Evolutionary conservation across 2,797 vertebrate genomes (phyloP).

Genomic region (Tapera naevia): DNA sequence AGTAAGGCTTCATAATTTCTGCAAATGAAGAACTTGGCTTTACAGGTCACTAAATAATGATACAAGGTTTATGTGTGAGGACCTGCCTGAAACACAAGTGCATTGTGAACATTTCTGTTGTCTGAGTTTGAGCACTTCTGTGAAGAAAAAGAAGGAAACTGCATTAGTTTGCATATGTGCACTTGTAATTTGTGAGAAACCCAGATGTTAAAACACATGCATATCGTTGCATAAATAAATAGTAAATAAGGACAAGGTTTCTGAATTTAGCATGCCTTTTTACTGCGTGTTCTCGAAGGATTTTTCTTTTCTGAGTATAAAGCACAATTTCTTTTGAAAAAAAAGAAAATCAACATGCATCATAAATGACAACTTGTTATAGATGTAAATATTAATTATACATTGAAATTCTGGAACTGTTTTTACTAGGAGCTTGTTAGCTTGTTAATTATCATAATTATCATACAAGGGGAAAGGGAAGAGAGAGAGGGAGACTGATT

Average conservation of each 20-base stretch:
- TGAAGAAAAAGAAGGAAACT: background rate
- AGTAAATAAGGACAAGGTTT: slow-evolving; percentile 16
- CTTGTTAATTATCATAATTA: slow-evolving; percentile 77
- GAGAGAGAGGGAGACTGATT: slow-evolving; percentile 67
- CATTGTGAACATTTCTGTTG: background rate
- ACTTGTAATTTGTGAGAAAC: background rate
- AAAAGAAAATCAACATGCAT: slow-evolving; percentile 50
- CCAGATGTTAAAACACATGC: slow-evolving; percentile 17
- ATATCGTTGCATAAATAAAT: slow-evolving; percentile 34
- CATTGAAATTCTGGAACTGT: slow-evolving; percentile 74
- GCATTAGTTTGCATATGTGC: background rate
- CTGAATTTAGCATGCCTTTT: slow-evolving; percentile 37
- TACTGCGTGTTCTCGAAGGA: background rate
- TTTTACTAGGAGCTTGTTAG: slow-evolving; percentile 75
- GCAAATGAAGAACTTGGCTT: background rate
- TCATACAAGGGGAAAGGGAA: slow-evolving; percentile 70
- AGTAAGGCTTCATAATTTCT: background rate
- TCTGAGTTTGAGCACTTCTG: background rate
- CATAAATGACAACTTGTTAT: slow-evolving; percentile 72
- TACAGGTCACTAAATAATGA: background rate
- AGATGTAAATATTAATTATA: slow-evolving; percentile 77
- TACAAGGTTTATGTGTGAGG: background rate
- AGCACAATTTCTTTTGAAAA: background rate
- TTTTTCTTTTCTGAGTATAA: slow-evolving; percentile 36
- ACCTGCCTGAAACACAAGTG: background rate